Base-by-base conservation (phyloP, 35 echinoderm and acorn worm genomes). In the Ophioderma brevispina region DNA sequence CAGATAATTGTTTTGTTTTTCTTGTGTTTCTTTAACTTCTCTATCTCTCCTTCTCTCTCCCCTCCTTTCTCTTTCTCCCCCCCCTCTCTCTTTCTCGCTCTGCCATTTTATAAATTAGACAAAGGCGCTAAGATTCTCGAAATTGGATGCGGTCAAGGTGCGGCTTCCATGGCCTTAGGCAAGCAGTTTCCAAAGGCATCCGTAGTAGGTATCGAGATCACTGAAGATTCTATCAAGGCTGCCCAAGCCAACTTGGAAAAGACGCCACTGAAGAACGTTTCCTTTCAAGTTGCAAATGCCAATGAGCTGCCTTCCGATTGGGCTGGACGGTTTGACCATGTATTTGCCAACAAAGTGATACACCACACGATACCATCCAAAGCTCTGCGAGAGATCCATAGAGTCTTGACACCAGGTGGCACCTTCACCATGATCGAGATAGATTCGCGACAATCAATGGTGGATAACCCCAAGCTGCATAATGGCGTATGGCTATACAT, bases 261-360 rank as follows among this genome's bases (percentile, higher is more conserved):
- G 23, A 25, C 59, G 2, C 1, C 6, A 15, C 59, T 70, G 59
- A 30, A 70, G n/a, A 70, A 70, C n/a, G 59, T 70, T 2, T 70
- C 59, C 59, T 70, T 70, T 25, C 59, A 70, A 25, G 59, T 70
- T 70, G 59, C 59, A 70, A 70, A 70, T 70, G 59, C 59, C 23
- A 70, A 25, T 25, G 59, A 70, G 28, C 59, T 70, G 6, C 59
- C 59, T 2, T 70, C 59, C 2, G 59, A 70, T 25, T 70, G 59
- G 59, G n/a, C 59, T 8, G 59, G 23, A 25, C 10, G n/a, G 59
- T 70, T 70, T 25, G 59, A 70, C n/a, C 59, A 70, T 25, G 59
- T 25, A 30, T 70, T 25, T 25, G 59, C 59, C 2, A 70, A 13
- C 6, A 70, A 70, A 70, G 59, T 70, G 59, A 70, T 70, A 25